phyloP scores from a whole-genome alignment of 2,797 vertebrate genomes.

The Sternarchorhynchus goeldii region DNA sequence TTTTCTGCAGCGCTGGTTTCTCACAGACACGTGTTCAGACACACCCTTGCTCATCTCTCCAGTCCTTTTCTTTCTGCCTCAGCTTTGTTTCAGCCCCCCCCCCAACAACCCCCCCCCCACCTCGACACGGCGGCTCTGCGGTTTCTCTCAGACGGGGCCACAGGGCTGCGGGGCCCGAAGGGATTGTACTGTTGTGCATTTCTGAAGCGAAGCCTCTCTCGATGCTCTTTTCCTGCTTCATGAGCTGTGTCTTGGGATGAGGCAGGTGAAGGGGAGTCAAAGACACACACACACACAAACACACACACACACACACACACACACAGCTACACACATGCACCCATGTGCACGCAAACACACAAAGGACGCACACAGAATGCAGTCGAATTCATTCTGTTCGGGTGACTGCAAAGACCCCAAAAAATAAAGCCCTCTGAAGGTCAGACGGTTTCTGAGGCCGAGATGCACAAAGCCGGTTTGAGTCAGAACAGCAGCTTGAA shows the following conservation, averaged over 20 bases:
- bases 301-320: slow-evolving; percentile 3
- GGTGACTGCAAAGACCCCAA: slow-evolving; percentile 17
- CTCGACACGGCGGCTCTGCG: slow-evolving; percentile 14
- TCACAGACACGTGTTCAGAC: neutral
- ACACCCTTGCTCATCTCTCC: slow-evolving; percentile 5
- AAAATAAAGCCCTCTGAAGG: slow-evolving; percentile 18
- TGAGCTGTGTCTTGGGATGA: slow-evolving; percentile 38
- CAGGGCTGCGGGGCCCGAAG: slow-evolving; percentile 9
- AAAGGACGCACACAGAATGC: neutral
- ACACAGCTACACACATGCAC: neutral
- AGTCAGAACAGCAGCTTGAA: neutral
- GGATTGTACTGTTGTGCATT: slow-evolving; percentile 19
- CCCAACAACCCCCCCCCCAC: slow-evolving; percentile 10
- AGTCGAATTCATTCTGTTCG: slow-evolving; percentile 25
- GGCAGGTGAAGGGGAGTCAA: slow-evolving; percentile 48
- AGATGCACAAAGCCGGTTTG: neutral
- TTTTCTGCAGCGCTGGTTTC: neutral
- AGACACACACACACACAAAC: slow-evolving; percentile 22
- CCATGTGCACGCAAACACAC: no score
- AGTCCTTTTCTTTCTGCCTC: slow-evolving; percentile 19
- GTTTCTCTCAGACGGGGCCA: neutral
- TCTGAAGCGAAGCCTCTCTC: slow-evolving; percentile 35
- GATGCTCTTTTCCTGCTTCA: slow-evolving; percentile 19
- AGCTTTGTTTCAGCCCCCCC: slow-evolving; percentile 3
- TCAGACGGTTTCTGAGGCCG: neutral